Evolutionary conservation across 92 coral and sea anemone genomes (phyloP), one percentile per base, ranked within the genome.

Genomic region (Porites lobata): DNA sequence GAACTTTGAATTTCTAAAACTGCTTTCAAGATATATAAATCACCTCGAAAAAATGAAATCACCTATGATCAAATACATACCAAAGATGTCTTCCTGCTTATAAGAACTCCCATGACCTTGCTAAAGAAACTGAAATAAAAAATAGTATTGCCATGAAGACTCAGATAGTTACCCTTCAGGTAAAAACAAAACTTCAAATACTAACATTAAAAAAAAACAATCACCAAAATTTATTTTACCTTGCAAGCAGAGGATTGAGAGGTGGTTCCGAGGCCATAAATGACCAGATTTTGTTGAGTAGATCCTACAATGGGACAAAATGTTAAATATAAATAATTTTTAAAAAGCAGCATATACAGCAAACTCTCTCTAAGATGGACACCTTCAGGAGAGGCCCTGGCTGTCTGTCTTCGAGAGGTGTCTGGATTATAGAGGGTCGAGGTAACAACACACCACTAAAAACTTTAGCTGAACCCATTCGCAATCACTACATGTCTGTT

Each of bases 211-310:
- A 72, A 74, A 9, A 53, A 53, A 15, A 47, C 15, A 75, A 7
- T 50, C 19, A 26, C 47, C 50, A 7, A 29, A 67, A 59, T 8
- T 14, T 6, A 9, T 29, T 74, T 84, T 29, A 97, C 99, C 99
- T 97, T 80, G 99, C 99, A 86, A 97, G 91, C 19, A 97, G 90
- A 50, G 99, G 99, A 80, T 97, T 97, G 9, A 97, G 91, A 14
- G 99, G 96, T 19, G 98, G 95, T 38, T 97, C 98, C 26, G 86
- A 78, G 32, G 92, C 98, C 96, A 97, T 87, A 90, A 97, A 97
- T 80, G 98, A 89, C 99, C 99, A 97, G 75, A 97, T 62, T 85
- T 95, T 97, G 77, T 96, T 96, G 62, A 97, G 89, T 75, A 95
- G 87, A 20, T 88, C 98, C 99, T 97, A 86, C n/a, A 89, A 75